These are phyloP conservation scores for Clangula hyemalis DNA, from an alignment of 2,797 vertebrate species.

Conservation along the genomic window DNA sequence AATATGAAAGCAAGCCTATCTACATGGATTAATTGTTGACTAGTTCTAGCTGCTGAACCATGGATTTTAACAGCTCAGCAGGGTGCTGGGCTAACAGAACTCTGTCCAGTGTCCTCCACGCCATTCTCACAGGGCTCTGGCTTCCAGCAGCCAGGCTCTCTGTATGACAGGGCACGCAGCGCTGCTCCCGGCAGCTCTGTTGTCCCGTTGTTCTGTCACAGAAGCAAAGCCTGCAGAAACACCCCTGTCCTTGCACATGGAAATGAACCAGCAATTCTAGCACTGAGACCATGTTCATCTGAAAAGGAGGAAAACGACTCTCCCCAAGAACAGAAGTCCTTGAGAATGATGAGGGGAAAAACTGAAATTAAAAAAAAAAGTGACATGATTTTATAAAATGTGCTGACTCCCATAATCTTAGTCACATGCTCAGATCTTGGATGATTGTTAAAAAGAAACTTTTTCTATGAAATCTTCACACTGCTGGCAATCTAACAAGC, in stretches of 20 bases:
- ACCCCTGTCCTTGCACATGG: background rate
- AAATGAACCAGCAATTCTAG: background rate
- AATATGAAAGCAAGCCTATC: background rate
- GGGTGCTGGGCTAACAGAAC: background rate
- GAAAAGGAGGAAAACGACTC: background rate
- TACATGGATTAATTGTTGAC: background rate
- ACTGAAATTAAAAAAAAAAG: background rate
- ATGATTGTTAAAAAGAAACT: background rate
- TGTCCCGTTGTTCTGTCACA: background rate
- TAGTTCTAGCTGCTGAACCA: background rate
- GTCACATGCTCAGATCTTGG: background rate
- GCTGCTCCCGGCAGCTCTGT: background rate
- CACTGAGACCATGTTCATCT: background rate
- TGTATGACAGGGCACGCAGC: background rate
- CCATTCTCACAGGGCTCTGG: background rate
- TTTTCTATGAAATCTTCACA: background rate
- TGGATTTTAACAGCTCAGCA: background rate
- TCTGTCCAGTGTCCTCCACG: background rate
- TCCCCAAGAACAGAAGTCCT: background rate
- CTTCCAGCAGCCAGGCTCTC: background rate
- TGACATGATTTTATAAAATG: background rate
- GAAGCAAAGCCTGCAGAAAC: constrained; percentile 31
- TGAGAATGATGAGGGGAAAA: background rate
- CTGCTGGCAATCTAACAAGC: background rate
- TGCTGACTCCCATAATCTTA: background rate